A percentile compares a stretch with the other conserved stretches of the same genome.
phyloP scores from a whole-genome alignment of 2,113 vertebrate genomes.

The Piaya cayana region DNA sequence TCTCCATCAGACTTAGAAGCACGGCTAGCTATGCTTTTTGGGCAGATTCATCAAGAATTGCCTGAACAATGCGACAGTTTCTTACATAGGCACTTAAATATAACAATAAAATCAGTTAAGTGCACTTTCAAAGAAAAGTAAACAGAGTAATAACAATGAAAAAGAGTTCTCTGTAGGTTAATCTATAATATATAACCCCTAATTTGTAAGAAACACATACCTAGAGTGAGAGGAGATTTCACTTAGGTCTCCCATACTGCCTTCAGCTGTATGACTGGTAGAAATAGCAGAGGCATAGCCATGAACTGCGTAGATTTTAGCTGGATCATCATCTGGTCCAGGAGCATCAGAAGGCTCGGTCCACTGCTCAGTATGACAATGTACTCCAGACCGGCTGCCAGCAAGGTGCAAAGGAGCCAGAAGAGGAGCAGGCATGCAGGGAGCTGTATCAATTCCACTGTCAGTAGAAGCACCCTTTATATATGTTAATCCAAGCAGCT shows the following conservation, averaged over 20 bases:
- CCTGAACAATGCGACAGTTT: not conserved
- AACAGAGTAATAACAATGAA: not conserved
- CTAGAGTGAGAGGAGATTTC: constrained; percentile 94
- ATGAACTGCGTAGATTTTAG: constrained; percentile 84
- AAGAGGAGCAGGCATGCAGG: constrained; percentile 80
- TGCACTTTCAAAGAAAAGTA: not conserved
- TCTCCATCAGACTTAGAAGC: not conserved
- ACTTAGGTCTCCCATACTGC: constrained; percentile 91
- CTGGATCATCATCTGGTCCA: constrained; percentile 78
- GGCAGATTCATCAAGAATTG: not conserved
- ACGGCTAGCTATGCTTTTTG: not conserved
- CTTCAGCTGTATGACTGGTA: constrained; percentile 75
- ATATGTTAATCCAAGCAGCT: constrained; percentile 89
- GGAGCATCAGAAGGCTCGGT: constrained; percentile 73
- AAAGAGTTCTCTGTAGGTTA: accelerated
- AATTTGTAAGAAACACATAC: constrained; percentile 54
- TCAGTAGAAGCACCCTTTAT: constrained; percentile 95
- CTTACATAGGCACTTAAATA: not conserved
- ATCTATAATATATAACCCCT: not conserved
- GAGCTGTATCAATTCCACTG: constrained; percentile 93
- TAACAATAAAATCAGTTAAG: not conserved
- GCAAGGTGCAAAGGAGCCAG: constrained; percentile 72
- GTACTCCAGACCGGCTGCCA: constrained; percentile 79
- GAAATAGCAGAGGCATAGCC: constrained; percentile 81
- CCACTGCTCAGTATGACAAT: constrained; percentile 85